Percentiles rank a stretch among this genome's conserved stretches.
These are phyloP conservation scores for Arctocebus calabarensis DNA, from an alignment of 2,797 vertebrate genomes.

Conservation along the genomic window DNA sequence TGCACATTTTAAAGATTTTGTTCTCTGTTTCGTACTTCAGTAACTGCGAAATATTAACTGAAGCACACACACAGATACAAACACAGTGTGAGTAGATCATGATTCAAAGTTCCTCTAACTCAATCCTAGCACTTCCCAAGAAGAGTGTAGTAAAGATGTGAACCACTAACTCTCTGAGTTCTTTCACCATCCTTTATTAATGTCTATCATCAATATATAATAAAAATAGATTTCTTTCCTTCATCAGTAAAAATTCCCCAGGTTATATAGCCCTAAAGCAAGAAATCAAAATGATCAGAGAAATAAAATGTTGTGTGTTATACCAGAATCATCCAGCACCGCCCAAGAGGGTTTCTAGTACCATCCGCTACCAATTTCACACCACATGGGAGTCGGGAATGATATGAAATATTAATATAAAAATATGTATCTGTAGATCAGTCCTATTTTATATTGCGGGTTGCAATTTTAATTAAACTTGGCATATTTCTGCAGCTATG, in stretches of 20 bases:
- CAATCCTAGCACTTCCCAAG: neutral
- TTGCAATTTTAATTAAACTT: slow-evolving; percentile 76
- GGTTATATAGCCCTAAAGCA: neutral
- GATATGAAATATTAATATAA: slow-evolving; percentile 54
- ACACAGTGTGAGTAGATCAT: neutral
- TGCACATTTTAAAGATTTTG: neutral
- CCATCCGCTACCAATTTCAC: neutral
- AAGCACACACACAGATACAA: neutral
- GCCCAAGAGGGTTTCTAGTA: neutral
- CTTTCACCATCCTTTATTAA: neutral
- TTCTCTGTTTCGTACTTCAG: slow-evolving; percentile 2
- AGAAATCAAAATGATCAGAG: slow-evolving; percentile 42
- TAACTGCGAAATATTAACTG: neutral
- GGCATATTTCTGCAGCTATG: slow-evolving; percentile 76
- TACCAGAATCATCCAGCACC: neutral
- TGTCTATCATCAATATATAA: slow-evolving; percentile 21
- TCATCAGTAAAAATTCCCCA: neutral
- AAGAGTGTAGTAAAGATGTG: neutral
- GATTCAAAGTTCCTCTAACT: neutral
- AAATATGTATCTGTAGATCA: slow-evolving; percentile 24
- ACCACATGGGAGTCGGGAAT: neutral
- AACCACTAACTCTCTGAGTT: neutral
- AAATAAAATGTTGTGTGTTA: slow-evolving; percentile 10
- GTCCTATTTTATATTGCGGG: slow-evolving; percentile 26
- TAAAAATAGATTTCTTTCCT: neutral